Evolutionary conservation across 2,888 invertebrate species (phyloP).

Genomic region (Erynnis tages): DNA sequence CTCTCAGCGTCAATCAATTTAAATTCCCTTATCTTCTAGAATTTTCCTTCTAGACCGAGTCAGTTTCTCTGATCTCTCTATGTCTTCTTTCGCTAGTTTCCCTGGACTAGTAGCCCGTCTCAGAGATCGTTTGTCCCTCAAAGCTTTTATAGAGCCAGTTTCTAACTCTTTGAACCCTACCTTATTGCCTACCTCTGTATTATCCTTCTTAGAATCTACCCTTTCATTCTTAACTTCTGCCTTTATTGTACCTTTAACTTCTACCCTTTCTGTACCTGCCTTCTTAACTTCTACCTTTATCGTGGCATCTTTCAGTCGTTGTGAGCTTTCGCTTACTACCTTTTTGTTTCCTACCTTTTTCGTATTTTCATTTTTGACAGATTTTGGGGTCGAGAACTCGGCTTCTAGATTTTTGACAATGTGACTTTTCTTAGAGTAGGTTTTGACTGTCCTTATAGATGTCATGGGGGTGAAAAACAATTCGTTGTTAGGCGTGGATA

Average conservation of each 20-base stretch:
- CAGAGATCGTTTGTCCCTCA: constrained; percentile 41
- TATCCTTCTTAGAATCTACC: constrained; percentile 10
- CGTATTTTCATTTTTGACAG: constrained; percentile 12
- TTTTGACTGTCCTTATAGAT: constrained; percentile 53
- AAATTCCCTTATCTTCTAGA: not conserved
- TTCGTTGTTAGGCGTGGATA: constrained; percentile 45
- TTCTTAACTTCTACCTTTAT: constrained; percentile 1
- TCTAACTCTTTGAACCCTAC: constrained; percentile 25
- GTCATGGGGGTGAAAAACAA: constrained; percentile 64
- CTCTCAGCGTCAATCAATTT: no score
- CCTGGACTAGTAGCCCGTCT: constrained; percentile 61
- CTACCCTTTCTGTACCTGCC: constrained; percentile 19
- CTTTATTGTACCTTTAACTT: no score
- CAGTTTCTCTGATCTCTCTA: constrained; percentile 19
- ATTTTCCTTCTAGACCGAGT: constrained; percentile 38
- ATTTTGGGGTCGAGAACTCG: constrained; percentile 55
- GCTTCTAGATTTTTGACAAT: constrained; percentile 63
- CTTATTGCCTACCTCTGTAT: constrained; percentile 21
- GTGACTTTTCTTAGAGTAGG: constrained; percentile 46
- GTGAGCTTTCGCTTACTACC: constrained; percentile 21
- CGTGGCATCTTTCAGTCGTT: not conserved
- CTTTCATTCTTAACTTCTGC: constrained; percentile 9
- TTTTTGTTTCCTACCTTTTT: constrained; percentile 11
- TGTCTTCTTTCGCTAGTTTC: constrained; percentile 40
- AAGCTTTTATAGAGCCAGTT: constrained; percentile 29